A percentile compares a stretch with the other conserved stretches of the same genome.
These are phyloP conservation scores for Motacilla alba DNA, from an alignment of 2,113 vertebrate genomes.

Conservation along the genomic window DNA sequence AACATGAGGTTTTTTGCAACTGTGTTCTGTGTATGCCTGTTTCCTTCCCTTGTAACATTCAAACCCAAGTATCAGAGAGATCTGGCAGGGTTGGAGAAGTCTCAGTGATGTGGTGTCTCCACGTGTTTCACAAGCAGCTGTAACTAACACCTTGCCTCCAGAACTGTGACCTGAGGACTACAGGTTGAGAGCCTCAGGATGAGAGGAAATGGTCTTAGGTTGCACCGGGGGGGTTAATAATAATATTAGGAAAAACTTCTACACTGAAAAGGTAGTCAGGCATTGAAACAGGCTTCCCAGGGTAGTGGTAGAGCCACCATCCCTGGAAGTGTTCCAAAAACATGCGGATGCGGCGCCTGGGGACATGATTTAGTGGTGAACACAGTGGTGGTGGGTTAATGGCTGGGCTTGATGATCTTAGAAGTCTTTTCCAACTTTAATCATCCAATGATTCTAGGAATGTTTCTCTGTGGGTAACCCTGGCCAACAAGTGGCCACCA, in stretches of 20 bases:
- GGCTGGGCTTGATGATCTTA: neutral
- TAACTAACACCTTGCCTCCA: neutral
- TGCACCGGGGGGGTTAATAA: neutral
- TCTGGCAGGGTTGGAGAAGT: neutral
- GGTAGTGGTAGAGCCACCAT: neutral
- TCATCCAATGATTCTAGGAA: neutral
- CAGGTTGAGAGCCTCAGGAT: neutral
- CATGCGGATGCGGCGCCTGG: rapidly evolving
- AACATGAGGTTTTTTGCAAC: neutral
- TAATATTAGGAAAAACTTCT: neutral
- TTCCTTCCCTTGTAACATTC: neutral
- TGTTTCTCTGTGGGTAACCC: neutral
- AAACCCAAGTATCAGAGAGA: neutral
- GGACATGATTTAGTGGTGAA: neutral
- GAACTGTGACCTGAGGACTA: neutral
- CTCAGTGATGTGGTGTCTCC: neutral
- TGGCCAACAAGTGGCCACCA: neutral
- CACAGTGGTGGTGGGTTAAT: neutral
- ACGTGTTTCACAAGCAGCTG: neutral
- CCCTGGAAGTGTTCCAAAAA: neutral
- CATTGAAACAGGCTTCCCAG: neutral
- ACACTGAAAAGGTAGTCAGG: neutral
- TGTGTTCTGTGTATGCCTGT: neutral
- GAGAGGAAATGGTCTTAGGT: neutral
- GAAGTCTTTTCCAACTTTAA: neutral